These are phyloP conservation scores for Xenopus borealis DNA, from an alignment of 2,113 vertebrate genomes.

Conservation along the genomic window DNA sequence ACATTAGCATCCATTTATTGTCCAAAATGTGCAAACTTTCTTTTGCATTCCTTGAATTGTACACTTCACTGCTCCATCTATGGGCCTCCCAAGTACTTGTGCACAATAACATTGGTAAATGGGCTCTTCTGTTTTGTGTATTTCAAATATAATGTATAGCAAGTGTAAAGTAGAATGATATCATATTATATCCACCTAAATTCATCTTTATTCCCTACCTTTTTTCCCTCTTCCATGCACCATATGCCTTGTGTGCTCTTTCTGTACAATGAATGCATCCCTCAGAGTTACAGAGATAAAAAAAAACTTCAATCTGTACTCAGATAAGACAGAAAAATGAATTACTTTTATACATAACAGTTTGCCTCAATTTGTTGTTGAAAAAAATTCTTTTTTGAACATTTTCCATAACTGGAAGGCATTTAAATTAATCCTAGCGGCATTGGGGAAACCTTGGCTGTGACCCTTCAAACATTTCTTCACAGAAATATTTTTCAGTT, in stretches of 20 bases:
- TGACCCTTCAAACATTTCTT: conserved; percentile 61
- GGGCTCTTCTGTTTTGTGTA: too few species aligned
- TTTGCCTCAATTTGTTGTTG: conserved; percentile 52
- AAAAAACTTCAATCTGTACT: conserved; percentile 22
- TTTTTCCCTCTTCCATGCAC: conserved; percentile 3
- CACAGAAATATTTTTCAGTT: conserved; percentile 57
- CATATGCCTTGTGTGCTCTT: conserved; percentile 12
- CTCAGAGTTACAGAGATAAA: background rate
- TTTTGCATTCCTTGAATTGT: too few species aligned
- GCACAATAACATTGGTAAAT: too few species aligned
- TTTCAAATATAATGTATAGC: too few species aligned
- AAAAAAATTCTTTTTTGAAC: conserved; percentile 50
- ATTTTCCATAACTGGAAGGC: conserved; percentile 60
- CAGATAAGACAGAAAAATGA: conserved; percentile 12
- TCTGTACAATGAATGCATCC: background rate
- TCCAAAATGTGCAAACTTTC: too few species aligned
- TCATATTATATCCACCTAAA: too few species aligned
- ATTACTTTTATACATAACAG: conserved; percentile 47
- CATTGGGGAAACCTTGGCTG: conserved; percentile 55
- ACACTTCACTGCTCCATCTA: too few species aligned
- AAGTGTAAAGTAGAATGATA: too few species aligned
- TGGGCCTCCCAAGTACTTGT: too few species aligned
- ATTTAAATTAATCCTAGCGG: conserved; percentile 63
- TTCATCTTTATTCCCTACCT: background rate
- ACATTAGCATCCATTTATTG: too few species aligned